These are phyloP conservation scores for Oncopeltus fasciatus DNA, from an alignment of 1,140 invertebrate genomes.

Conservation along the genomic window DNA sequence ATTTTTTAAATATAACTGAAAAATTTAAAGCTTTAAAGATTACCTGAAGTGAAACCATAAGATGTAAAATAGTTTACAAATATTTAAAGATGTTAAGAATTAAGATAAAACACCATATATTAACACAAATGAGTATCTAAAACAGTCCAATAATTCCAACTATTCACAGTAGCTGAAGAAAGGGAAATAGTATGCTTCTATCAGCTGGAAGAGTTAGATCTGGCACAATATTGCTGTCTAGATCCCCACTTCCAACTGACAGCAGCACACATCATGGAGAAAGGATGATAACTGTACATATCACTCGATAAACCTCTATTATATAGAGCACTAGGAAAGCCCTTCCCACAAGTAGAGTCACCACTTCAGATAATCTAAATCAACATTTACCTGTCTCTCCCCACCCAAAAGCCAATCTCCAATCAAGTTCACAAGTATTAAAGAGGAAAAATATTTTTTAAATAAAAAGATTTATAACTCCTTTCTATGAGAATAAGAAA, in stretches of 20 bases:
- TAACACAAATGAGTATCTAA: no score
- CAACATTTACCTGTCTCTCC: slow-evolving; percentile 19
- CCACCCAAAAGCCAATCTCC: slow-evolving; percentile 4
- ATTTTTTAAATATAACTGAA: no score
- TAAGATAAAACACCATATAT: no score
- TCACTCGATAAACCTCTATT: slow-evolving; percentile 6
- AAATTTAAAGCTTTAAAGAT: no score
- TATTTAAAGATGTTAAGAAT: no score
- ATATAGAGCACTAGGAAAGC: slow-evolving; percentile 18
- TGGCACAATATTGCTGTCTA: slow-evolving; percentile 36
- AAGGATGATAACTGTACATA: not conserved
- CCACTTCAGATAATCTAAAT: slow-evolving; percentile 20
- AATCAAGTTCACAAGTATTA: not conserved
- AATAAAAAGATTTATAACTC: no score
- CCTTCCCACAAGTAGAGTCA: slow-evolving; percentile 18
- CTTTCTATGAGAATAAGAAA: no score
- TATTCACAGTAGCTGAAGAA: not conserved
- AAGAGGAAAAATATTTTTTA: not conserved
- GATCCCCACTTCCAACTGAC: slow-evolving; percentile 43
- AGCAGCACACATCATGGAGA: slow-evolving; percentile 1
- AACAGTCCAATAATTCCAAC: no score
- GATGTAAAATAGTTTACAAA: no score
- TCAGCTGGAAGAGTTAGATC: slow-evolving; percentile 56
- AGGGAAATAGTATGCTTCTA: slow-evolving; percentile 11
- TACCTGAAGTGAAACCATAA: no score